phyloP scores from a whole-genome alignment of 2,888 invertebrate genomes.

The Chrysina gloriosa region DNA sequence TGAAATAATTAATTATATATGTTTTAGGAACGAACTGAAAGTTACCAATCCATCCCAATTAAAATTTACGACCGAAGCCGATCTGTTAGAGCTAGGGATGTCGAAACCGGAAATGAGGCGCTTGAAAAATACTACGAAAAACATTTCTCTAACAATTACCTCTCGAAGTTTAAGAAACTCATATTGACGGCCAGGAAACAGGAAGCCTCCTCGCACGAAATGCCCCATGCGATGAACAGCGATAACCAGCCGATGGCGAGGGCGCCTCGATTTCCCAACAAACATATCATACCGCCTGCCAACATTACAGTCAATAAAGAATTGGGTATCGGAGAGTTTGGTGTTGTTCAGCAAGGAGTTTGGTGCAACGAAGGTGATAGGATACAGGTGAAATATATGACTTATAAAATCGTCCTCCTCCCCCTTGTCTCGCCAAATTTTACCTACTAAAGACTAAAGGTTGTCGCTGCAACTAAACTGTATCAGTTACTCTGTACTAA shows the following conservation, averaged over 20 bases:
- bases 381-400: conserved; percentile 67
- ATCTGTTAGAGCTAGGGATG: conserved; percentile 91
- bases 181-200: conserved; percentile 74
- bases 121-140: conserved; percentile 94
- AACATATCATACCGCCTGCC: conserved; percentile 86
- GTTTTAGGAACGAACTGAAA: conserved; percentile 83
- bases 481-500: too few relatives aligned
- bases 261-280: conserved; percentile 77
- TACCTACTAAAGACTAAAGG: too few relatives aligned
- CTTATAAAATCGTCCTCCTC: too few relatives aligned
- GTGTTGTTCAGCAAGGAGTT: conserved; percentile 96
- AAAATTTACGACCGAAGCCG: conserved; percentile 94
- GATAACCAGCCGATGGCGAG: conserved; percentile 62
- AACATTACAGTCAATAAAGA: conserved; percentile 94
- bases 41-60: conserved; percentile 88
- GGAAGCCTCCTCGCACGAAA: conserved; percentile 58
- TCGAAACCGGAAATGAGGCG: conserved; percentile 95
- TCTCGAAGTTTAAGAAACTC: conserved; percentile 90
- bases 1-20: conserved; percentile 20
- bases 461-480: too few relatives aligned
- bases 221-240: conserved; percentile 51
- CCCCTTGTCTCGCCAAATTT: too few relatives aligned
- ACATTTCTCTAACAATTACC: conserved; percentile 92
- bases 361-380: conserved; percentile 96
- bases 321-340: conserved; percentile 97